phyloP scores from a whole-genome alignment of 2,888 invertebrate genomes.

The Colostygia pectinataria region DNA sequence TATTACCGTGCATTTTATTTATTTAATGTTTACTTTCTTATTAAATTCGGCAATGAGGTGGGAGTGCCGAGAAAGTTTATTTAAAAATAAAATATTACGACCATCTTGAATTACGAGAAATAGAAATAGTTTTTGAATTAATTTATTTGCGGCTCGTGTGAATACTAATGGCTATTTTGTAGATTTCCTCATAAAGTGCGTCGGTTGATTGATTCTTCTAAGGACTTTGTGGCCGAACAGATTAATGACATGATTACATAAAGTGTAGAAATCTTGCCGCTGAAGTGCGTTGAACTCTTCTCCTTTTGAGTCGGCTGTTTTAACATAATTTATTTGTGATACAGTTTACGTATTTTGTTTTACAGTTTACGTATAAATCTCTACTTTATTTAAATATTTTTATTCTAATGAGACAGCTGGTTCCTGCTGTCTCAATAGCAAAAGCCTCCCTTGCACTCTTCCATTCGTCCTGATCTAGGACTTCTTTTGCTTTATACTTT shows the following conservation, averaged over 20 bases:
- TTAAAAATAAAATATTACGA: conserved; percentile 37
- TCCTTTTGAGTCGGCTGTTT: conserved; percentile 6
- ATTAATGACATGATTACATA: conserved; percentile 24
- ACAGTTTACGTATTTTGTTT: too few relatives aligned
- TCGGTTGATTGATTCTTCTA: conserved; percentile 19
- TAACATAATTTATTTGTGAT: too few relatives aligned
- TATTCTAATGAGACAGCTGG: too few relatives aligned
- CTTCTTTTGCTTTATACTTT: too few relatives aligned
- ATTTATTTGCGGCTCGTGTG: conserved; percentile 26
- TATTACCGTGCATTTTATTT: conserved; percentile 42
- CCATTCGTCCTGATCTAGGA: too few relatives aligned
- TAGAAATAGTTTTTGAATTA: conserved; percentile 26
- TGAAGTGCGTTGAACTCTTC: conserved; percentile 25
- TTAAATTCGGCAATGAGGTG: conserved; percentile 45
- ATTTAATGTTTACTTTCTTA: conserved; percentile 52
- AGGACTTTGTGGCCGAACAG: conserved; percentile 15
- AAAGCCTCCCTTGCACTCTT: too few relatives aligned
- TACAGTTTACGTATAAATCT: too few relatives aligned
- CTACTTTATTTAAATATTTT: too few relatives aligned
- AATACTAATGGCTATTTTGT: conserved; percentile 27
- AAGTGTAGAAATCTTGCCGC: conserved; percentile 9
- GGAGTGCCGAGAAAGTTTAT: conserved; percentile 48
- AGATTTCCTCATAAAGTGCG: conserved; percentile 30
- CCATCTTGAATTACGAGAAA: conserved; percentile 34
- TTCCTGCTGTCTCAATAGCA: too few relatives aligned